Percentiles rank a stretch among this genome's conserved stretches.
These are phyloP conservation scores for Brachionus sp. DNA, from an alignment of 1,140 invertebrate genomes.

Conservation along the genomic window DNA sequence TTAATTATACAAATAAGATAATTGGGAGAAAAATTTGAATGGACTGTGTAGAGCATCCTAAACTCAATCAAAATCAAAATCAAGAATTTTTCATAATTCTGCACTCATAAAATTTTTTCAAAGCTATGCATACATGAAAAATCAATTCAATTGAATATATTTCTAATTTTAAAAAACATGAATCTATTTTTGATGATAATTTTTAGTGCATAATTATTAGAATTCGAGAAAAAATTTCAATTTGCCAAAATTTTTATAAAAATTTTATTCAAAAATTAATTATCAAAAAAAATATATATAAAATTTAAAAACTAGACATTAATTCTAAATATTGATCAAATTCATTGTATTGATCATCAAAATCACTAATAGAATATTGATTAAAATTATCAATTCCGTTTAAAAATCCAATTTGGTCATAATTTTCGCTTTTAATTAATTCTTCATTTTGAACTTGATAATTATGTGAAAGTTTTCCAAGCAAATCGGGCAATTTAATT, in stretches of 20 bases:
- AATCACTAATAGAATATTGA: not conserved
- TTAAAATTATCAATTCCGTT: not conserved
- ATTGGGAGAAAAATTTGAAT: too few relatives aligned
- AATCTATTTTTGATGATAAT: too few relatives aligned
- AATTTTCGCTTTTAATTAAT: not conserved
- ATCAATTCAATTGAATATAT: too few relatives aligned
- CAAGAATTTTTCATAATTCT: too few relatives aligned
- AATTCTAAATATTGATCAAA: not conserved
- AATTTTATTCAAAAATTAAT: not conserved
- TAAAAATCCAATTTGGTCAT: not conserved
- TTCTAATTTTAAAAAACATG: too few relatives aligned
- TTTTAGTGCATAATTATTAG: too few relatives aligned
- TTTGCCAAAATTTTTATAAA: not conserved
- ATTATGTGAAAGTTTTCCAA: not conserved
- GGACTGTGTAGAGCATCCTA: too few relatives aligned
- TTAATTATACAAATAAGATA: too few relatives aligned
- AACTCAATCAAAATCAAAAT: too few relatives aligned
- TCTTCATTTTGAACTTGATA: not conserved
- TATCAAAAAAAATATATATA: not conserved
- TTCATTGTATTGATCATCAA: not conserved
- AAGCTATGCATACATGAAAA: too few relatives aligned
- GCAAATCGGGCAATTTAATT: not conserved
- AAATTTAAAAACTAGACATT: not conserved
- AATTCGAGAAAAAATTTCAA: not conserved
- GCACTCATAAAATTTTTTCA: too few relatives aligned